Conservation (phyloP, 1,140 invertebrate genomes). For the Temnothorax nylanderi region DNA sequence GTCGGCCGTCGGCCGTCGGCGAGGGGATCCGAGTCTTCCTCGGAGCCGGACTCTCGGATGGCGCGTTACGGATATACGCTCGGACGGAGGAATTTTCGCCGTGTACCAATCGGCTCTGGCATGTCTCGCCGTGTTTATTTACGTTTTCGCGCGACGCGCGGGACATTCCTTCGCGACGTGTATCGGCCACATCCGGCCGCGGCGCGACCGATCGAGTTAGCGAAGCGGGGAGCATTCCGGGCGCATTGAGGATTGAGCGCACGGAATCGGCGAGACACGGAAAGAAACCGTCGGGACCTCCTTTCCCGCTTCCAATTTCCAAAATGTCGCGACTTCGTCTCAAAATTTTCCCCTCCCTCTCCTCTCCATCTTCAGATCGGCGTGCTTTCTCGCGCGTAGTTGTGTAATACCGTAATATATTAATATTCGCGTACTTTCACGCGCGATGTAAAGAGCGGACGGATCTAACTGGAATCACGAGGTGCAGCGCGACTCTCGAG, state of each 20-base stretch:
- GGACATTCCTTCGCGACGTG: constrained; percentile 24
- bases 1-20: too few species aligned
- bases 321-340: constrained; percentile 3
- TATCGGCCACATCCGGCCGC: too few species aligned
- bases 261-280: neutral
- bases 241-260: neutral
- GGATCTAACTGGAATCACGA: too few species aligned
- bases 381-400: too few species aligned
- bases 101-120: too few species aligned
- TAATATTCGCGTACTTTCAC: neutral
- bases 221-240: neutral
- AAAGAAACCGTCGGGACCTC: too few species aligned
- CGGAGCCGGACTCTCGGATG: too few species aligned
- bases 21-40: too few species aligned
- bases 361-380: neutral
- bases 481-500: too few species aligned
- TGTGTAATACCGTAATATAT: neutral
- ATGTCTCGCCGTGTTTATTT: constrained; percentile 14
- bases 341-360: neutral
- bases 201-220: neutral
- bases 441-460: neutral
- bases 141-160: constrained; percentile 1
- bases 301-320: neutral
- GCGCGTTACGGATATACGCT: neutral
- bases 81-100: neutral